Conservation (phyloP, 2,888 invertebrate genomes). For the Nysson spinosus region DNA sequence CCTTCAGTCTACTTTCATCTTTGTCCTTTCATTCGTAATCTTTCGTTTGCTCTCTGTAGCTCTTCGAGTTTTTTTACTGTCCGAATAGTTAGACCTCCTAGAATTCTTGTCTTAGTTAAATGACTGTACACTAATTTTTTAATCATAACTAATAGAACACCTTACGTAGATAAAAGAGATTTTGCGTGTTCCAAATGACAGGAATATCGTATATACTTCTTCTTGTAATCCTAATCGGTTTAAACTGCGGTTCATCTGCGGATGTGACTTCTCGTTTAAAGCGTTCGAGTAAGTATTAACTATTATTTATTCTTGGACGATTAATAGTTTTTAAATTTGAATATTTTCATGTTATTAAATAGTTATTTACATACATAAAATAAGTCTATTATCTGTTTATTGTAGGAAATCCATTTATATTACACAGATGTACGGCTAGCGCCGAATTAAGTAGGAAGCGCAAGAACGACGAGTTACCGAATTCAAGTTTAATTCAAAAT, state of each 20-base stretch:
- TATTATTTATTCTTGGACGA: neutral
- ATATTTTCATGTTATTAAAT: constrained; percentile 31
- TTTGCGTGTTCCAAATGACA: constrained; percentile 14
- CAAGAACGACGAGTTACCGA: constrained; percentile 35
- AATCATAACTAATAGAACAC: neutral
- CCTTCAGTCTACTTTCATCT: too few relatives aligned
- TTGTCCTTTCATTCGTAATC: too few relatives aligned
- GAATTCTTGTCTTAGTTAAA: neutral
- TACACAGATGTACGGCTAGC: constrained; percentile 71
- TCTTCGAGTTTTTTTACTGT: too few relatives aligned
- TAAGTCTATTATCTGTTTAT: neutral
- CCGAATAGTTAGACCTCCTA: too few relatives aligned
- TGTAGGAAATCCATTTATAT: constrained; percentile 67
- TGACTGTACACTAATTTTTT: neutral
- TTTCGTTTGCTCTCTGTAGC: too few relatives aligned
- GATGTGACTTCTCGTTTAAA: constrained; percentile 3
- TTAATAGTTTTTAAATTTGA: too few relatives aligned
- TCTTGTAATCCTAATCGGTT: constrained; percentile 4
- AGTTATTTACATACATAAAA: constrained; percentile 9
- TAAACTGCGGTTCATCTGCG: constrained; percentile 1
- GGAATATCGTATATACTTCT: constrained; percentile 5
- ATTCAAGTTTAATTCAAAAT: constrained; percentile 11
- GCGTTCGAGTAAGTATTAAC: constrained; percentile 17
- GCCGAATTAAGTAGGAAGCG: constrained; percentile 67
- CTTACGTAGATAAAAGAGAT: neutral